phyloP scores from a whole-genome alignment of 2,113 vertebrate species.

The Neotoma lepida region DNA sequence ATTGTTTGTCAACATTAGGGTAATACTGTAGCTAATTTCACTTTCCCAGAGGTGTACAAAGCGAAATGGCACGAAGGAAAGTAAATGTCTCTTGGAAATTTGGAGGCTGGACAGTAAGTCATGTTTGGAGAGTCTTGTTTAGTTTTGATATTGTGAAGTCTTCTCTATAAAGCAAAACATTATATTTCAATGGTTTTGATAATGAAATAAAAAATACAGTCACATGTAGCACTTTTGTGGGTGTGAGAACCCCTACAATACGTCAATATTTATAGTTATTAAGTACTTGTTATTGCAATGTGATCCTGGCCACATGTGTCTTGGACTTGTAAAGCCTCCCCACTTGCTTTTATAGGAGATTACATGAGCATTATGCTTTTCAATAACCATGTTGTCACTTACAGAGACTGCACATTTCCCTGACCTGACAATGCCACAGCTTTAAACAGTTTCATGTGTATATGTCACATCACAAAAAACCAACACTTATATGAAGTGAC shows the following conservation, averaged over 20 bases:
- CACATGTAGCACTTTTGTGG: not conserved
- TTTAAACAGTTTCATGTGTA: constrained; percentile 55
- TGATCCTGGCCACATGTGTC: not conserved
- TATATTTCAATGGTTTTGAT: not conserved
- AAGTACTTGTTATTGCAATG: not conserved
- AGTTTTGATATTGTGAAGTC: not conserved
- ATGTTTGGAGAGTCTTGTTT: not conserved
- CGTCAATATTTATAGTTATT: not conserved
- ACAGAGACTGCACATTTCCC: not conserved
- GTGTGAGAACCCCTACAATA: not conserved
- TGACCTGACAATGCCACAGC: constrained; percentile 38
- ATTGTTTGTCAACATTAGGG: not conserved
- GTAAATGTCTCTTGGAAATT: not conserved
- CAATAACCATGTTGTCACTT: constrained; percentile 52
- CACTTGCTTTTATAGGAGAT: constrained; percentile 10
- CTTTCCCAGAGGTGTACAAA: not conserved
- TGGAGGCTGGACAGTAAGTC: not conserved
- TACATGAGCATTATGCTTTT: constrained; percentile 36
- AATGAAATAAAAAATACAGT: constrained; percentile 8
- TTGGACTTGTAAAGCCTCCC: not conserved
- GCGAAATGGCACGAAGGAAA: not conserved
- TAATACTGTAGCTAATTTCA: not conserved
- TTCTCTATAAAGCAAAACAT: constrained; percentile 13
- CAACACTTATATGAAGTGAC: constrained; percentile 47
- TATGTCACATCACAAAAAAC: constrained; percentile 56